Conservation (phyloP, 2,113 vertebrate genomes). For the Thomomys bottae region DNA sequence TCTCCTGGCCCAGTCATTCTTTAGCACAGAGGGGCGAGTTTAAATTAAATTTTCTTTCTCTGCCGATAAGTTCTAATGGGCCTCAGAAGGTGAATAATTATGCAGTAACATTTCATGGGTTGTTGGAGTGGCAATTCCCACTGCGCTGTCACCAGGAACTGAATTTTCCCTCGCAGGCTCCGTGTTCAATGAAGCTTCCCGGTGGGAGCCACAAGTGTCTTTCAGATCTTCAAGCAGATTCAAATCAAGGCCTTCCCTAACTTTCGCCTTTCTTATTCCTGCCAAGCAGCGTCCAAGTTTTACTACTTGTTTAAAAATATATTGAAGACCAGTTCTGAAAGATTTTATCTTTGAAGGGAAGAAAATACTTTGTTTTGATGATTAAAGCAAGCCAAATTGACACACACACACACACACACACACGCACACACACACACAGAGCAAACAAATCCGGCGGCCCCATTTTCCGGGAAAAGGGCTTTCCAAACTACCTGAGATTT, state of each 20-base stretch:
- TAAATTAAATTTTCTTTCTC: slow-evolving; percentile 85
- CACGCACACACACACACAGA: too few species aligned
- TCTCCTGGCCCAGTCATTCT: slow-evolving; percentile 72
- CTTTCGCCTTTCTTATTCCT: not conserved
- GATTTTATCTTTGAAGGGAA: slow-evolving; percentile 11
- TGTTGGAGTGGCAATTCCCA: slow-evolving; percentile 80
- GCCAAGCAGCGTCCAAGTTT: slow-evolving; percentile 27
- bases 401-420: too few species aligned
- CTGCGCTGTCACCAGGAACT: slow-evolving; percentile 71
- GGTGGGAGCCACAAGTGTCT: slow-evolving; percentile 68
- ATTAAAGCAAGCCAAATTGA: slow-evolving; percentile 43
- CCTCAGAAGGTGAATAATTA: slow-evolving; percentile 83
- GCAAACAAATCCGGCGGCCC: not conserved
- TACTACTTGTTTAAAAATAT: slow-evolving; percentile 34
- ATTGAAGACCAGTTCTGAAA: slow-evolving; percentile 8
- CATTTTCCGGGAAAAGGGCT: slow-evolving; percentile 10
- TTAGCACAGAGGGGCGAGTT: slow-evolving; percentile 81
- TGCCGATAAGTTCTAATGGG: slow-evolving; percentile 83
- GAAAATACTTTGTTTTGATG: slow-evolving; percentile 18
- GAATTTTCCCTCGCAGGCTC: slow-evolving; percentile 40
- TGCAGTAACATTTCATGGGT: slow-evolving; percentile 82
- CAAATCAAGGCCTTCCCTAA: not conserved
- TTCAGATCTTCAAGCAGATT: not conserved
- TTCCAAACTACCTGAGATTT: not conserved
- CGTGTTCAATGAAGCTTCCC: slow-evolving; percentile 72